Percentiles rank a stretch among this genome's conserved stretches.
Conservation (phyloP, 2,113 vertebrate species). For the Hipposideros armiger region DNA sequence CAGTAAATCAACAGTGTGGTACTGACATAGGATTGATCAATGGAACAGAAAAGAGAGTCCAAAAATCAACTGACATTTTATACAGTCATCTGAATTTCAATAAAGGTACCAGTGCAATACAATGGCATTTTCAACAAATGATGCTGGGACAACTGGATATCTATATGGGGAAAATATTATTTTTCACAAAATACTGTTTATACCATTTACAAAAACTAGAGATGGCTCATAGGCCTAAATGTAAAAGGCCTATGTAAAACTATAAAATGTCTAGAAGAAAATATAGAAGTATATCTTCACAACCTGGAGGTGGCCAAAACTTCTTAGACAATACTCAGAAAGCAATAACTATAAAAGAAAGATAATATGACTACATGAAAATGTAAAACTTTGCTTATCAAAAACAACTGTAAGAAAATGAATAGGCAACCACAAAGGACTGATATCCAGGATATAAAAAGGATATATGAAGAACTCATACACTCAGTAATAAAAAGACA, state of each 20-base stretch:
- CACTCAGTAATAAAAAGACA: constrained; percentile 15
- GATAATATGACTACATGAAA: background rate
- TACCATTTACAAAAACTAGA: background rate
- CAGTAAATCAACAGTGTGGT: background rate
- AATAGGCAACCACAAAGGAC: background rate
- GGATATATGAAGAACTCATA: background rate
- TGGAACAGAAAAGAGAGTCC: background rate
- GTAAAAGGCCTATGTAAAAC: constrained; percentile 10
- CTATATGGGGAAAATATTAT: background rate
- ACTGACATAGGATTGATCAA: background rate
- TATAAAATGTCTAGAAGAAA: background rate
- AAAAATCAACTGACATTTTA: background rate
- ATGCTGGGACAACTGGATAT: background rate
- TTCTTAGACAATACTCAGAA: constrained; percentile 7
- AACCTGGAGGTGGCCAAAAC: background rate
- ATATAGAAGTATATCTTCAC: background rate
- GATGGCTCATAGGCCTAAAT: background rate
- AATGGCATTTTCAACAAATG: background rate
- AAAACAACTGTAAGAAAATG: background rate
- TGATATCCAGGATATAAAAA: background rate
- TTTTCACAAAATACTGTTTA: background rate
- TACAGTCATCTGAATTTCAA: background rate
- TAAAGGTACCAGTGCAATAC: background rate
- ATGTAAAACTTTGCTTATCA: constrained; percentile 29
- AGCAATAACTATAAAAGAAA: background rate